Evolutionary conservation across 2,113 vertebrate genomes (phyloP), one percentile per base, ranked within the genome.

Genomic region (Willisornis vidua): DNA sequence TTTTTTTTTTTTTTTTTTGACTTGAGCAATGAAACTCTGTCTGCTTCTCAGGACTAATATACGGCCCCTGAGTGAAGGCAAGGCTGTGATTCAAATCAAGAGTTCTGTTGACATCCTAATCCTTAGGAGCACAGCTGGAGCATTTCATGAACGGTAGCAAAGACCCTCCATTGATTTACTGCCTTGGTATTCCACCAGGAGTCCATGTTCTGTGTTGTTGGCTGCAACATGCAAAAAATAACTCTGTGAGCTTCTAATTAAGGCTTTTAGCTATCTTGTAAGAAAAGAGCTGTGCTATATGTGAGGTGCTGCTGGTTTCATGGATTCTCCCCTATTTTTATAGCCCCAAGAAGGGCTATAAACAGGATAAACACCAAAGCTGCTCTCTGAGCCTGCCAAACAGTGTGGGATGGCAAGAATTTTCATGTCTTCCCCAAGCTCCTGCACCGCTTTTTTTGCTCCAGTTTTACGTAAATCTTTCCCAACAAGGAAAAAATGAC

Each of bases 31-130:
- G 87, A 95, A 96, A 97, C 61, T 84, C 87, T 92, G 93, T 43
- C 91, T 94, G 85, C 87, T 96, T 84, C 94, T 95, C 92, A 96
- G 84, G 94, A 96, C 80, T 78, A 95, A 92, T 89, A 74, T 58
- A 92, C 4, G 24, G 82, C 80, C 89, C 33, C 58, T 97, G 97
- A 97, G 94, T 97, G 97, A 97, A 97, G 92, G 96, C 95, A 92
- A 92, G 91, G 89, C 96, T 97, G 96, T 76, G 89, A 96, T 84
- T 96, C 97, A 97, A 97, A 97, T 97, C 96, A 96, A 97, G 94
- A 85, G 89, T 94, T 97, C 95, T 96, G 96, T 91, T 97, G 96
- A 97, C 96, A 97, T 89, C 84, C 67, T 97, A 97, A 97, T 97
- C 95, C 96, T 96, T 87, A 24, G 62, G 77, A 97, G 94, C 92